Conservation (phyloP, 2,888 invertebrate species). For the Ptychoptera contaminata region DNA sequence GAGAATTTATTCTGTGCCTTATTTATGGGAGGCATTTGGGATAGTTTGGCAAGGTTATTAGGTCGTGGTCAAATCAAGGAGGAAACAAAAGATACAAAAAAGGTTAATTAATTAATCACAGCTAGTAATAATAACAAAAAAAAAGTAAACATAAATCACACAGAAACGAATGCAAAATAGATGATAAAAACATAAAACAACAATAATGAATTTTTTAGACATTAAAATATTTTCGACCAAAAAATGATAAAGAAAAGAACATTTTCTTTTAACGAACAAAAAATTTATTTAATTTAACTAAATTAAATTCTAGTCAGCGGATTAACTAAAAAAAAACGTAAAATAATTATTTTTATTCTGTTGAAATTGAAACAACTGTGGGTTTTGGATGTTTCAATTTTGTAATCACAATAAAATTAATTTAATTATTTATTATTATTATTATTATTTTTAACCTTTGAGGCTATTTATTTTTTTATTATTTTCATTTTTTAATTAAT, state of each 20-base stretch:
- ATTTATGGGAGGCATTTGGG: constrained; percentile 97
- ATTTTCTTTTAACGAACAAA: no score
- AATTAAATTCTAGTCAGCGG: not conserved
- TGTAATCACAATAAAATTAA: constrained; percentile 3
- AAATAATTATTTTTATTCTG: constrained; percentile 2
- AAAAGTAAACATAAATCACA: not conserved
- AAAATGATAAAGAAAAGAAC: not conserved
- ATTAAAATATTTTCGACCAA: not conserved
- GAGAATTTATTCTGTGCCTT: constrained; percentile 95
- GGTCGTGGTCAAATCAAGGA: constrained; percentile 70
- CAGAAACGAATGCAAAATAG: not conserved
- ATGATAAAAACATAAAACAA: constrained; percentile 1
- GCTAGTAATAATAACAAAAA: not conserved
- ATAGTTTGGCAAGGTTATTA: constrained; percentile 80
- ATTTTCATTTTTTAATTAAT: no score
- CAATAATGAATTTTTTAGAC: constrained; percentile 7
- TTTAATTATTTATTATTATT: no score
- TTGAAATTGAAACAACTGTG: constrained; percentile 3
- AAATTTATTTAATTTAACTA: no score
- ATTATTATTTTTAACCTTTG: no score
- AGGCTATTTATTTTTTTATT: no score
- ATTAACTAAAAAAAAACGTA: not conserved
- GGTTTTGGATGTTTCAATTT: constrained; percentile 2
- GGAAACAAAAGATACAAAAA: constrained; percentile 66
- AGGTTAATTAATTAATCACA: constrained; percentile 52